phyloP scores from a whole-genome alignment of 2,888 invertebrate genomes.

The Carterocephalus palaemon region DNA sequence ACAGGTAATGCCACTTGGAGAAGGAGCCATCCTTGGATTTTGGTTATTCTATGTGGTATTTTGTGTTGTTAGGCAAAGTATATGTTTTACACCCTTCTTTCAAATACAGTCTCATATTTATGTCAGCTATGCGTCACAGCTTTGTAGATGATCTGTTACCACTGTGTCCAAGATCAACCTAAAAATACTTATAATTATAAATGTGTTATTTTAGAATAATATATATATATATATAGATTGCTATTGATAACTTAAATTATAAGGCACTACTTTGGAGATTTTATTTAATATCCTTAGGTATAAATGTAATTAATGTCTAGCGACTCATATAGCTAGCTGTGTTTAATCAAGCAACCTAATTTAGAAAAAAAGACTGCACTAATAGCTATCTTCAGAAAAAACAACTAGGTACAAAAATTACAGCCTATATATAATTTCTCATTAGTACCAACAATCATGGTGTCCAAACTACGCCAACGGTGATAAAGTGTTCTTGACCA shows the following conservation, averaged over 20 bases:
- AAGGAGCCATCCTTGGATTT: conserved; percentile 50
- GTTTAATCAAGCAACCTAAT: conserved; percentile 11
- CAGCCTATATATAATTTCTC: conserved; percentile 8
- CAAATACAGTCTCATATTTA: conserved; percentile 1
- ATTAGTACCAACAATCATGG: background rate
- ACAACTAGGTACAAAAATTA: conserved; percentile 5
- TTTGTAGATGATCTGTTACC: conserved; percentile 15
- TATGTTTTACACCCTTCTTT: conserved; percentile 5
- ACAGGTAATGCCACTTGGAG: conserved; percentile 62
- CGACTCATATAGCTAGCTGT: background rate
- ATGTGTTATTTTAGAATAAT: conserved; percentile 16
- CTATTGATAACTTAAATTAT: conserved; percentile 9
- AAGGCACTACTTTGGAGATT: conserved; percentile 9
- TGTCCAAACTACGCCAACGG: background rate
- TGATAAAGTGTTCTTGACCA: too few relatives aligned
- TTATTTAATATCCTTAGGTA: conserved; percentile 3
- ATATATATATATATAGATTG: conserved; percentile 19
- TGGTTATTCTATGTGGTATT: conserved; percentile 42
- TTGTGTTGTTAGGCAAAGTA: conserved; percentile 41
- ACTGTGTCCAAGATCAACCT: conserved; percentile 4
- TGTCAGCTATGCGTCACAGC: conserved; percentile 8
- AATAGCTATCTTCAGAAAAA: conserved; percentile 15
- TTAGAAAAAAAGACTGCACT: conserved; percentile 24
- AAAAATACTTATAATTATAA: conserved; percentile 7
- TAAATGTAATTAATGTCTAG: conserved; percentile 5